These are phyloP conservation scores for Chorisops tibialis DNA, from an alignment of 2,888 invertebrate species.

Conservation along the genomic window DNA sequence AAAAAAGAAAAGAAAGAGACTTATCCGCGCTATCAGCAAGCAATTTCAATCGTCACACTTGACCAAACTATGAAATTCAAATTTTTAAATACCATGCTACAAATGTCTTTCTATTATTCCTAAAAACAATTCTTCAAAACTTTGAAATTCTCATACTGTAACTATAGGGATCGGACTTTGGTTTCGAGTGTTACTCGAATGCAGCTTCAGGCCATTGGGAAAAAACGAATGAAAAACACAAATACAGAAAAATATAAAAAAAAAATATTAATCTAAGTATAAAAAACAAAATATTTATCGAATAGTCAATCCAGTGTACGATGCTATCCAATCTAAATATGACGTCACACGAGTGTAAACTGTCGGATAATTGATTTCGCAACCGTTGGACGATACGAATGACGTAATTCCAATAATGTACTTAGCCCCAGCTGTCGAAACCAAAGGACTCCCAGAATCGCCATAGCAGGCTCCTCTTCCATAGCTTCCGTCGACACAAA, in stretches of 20 bases:
- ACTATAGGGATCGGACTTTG: no score
- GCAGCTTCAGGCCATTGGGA: no score
- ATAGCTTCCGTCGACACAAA: conserved; percentile 17
- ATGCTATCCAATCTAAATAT: conserved; percentile 26
- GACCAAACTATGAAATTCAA: no score
- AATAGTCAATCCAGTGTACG: conserved; percentile 21
- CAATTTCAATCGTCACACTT: no score
- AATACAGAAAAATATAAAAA: not conserved
- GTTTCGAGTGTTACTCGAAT: no score
- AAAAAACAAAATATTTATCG: conserved; percentile 41
- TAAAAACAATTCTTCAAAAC: no score
- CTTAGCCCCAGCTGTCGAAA: not conserved
- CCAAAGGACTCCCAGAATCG: conserved; percentile 27
- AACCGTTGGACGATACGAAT: conserved; percentile 16
- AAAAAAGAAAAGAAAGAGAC: no score
- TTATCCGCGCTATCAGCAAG: no score
- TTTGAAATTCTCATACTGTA: no score
- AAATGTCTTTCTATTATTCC: no score
- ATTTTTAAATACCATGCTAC: no score
- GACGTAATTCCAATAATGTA: conserved; percentile 18
- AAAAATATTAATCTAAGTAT: no score
- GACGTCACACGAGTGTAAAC: conserved; percentile 27
- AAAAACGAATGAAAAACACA: not conserved
- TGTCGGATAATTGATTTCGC: conserved; percentile 23
- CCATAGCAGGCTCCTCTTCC: conserved; percentile 23